Evolutionary conservation across 2,888 invertebrate genomes (phyloP).

Genomic region (Machimus atricapillus): DNA sequence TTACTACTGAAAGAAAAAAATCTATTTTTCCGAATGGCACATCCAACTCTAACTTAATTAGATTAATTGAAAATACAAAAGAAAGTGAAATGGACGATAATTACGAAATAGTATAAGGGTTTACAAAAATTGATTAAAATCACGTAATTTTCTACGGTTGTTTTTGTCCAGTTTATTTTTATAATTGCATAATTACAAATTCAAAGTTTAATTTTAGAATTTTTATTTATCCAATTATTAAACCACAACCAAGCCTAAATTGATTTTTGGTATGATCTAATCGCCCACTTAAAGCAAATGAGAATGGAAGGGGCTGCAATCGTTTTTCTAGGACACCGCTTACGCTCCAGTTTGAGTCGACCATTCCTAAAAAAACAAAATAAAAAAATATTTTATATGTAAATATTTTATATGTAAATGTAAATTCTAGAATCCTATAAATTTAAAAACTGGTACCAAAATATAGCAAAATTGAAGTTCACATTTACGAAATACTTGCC

Average conservation of each 20-base stretch:
- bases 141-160: too few relatives aligned
- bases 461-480: too few relatives aligned
- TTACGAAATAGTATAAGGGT: background rate
- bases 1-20: background rate
- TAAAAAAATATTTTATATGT: conserved; percentile 44
- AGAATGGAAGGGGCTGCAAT: conserved; percentile 90
- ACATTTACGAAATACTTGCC: too few relatives aligned
- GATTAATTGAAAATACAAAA: background rate
- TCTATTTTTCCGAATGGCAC: background rate
- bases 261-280: conserved; percentile 92
- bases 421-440: too few relatives aligned
- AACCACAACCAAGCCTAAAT: conserved; percentile 92
- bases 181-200: background rate
- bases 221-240: conserved; percentile 82
- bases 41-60: background rate
- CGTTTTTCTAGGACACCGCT: conserved; percentile 95
- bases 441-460: too few relatives aligned
- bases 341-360: conserved; percentile 92
- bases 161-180: background rate
- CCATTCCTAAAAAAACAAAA: conserved; percentile 72
- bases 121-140: too few relatives aligned
- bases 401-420: too few relatives aligned
- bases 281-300: conserved; percentile 89
- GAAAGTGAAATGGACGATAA: background rate
- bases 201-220: background rate